phyloP scores from a whole-genome alignment of 1,140 invertebrate species.

The Homarus americanus region DNA sequence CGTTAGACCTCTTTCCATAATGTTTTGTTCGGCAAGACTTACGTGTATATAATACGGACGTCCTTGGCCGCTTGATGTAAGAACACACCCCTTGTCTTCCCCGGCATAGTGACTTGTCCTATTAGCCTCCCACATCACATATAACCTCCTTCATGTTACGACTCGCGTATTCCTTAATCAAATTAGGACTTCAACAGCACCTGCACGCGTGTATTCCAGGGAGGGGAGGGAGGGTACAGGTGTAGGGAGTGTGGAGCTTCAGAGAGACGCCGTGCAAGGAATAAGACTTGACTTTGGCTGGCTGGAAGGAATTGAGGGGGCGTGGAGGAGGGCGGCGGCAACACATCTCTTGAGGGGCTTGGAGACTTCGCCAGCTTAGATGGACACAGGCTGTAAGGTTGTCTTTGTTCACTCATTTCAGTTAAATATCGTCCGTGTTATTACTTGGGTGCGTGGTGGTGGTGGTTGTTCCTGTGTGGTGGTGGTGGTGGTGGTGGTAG shows the following conservation, averaged over 20 bases:
- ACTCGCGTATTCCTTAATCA: slow-evolving; percentile 65
- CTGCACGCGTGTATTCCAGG: slow-evolving; percentile 63
- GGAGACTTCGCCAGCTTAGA: no score
- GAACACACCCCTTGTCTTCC: no score
- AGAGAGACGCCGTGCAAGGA: slow-evolving; percentile 57
- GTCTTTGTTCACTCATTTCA: no score
- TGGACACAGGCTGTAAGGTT: no score
- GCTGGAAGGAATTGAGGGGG: background rate
- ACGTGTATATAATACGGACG: background rate
- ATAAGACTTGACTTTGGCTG: slow-evolving; percentile 34
- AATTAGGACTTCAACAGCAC: slow-evolving; percentile 69
- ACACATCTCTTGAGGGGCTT: slow-evolving; percentile 19
- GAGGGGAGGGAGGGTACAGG: slow-evolving; percentile 48
- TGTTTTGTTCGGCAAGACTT: slow-evolving; percentile 19
- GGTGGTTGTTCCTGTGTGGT: no score
- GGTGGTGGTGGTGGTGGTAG: no score
- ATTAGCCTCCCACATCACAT: background rate
- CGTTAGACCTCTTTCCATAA: slow-evolving; percentile 49
- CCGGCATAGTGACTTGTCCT: background rate
- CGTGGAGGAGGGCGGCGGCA: background rate
- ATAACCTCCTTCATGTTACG: slow-evolving; percentile 22
- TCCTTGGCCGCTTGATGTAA: no score
- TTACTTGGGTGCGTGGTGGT: no score
- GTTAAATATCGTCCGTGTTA: no score
- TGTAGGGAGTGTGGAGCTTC: slow-evolving; percentile 31